Conservation (phyloP, 1,140 invertebrate species). For the Nilaparvata lugens region DNA sequence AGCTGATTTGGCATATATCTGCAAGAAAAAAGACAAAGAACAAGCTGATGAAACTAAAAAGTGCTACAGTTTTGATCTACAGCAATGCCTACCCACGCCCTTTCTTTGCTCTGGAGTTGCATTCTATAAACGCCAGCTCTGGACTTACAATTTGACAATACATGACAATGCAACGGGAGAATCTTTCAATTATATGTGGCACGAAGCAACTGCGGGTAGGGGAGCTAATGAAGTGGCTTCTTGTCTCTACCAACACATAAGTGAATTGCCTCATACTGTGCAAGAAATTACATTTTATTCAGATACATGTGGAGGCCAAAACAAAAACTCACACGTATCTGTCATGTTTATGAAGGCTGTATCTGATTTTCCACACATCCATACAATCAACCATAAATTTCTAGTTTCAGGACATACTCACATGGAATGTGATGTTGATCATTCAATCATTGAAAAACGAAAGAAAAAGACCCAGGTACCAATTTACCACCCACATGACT, state of each 20-base stretch:
- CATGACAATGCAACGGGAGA: constrained; percentile 25
- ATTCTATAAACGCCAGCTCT: constrained; percentile 33
- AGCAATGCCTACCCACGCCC: constrained; percentile 31
- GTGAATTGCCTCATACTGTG: constrained; percentile 18
- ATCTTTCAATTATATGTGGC: constrained; percentile 32
- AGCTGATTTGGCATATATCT: constrained; percentile 11
- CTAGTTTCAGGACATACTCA: background rate
- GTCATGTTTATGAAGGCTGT: constrained; percentile 22
- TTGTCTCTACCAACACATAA: constrained; percentile 26
- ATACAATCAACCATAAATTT: background rate
- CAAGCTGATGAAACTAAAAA: constrained; percentile 13
- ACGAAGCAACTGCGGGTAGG: constrained; percentile 29
- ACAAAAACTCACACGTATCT: constrained; percentile 29
- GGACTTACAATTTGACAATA: constrained; percentile 36
- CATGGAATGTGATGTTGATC: constrained; percentile 31
- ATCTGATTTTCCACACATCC: background rate
- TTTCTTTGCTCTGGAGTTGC: constrained; percentile 25
- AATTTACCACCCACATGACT: constrained; percentile 23
- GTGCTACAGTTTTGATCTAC: constrained; percentile 30
- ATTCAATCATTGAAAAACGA: constrained; percentile 28
- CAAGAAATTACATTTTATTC: constrained; percentile 29
- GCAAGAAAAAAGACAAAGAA: constrained; percentile 10
- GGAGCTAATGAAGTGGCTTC: constrained; percentile 30
- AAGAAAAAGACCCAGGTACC: constrained; percentile 23
- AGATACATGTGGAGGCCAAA: constrained; percentile 32